These are phyloP conservation scores for Poeciliopsis occidentalis DNA, from an alignment of 2,113 vertebrate species.

Conservation along the genomic window DNA sequence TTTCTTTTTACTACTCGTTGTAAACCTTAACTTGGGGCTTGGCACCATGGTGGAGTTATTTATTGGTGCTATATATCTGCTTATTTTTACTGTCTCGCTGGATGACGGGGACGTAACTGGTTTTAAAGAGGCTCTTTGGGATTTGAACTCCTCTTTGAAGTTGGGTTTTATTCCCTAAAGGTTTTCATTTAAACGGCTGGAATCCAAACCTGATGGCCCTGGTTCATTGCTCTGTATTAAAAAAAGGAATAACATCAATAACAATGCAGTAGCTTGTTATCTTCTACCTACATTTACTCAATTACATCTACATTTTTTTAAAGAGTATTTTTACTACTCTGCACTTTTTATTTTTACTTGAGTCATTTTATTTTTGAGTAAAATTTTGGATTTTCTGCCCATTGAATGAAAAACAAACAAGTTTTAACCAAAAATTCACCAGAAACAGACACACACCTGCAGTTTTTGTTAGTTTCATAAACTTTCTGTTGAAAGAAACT, in stretches of 20 bases:
- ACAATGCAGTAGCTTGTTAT: neutral
- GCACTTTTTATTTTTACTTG: no score
- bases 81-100: constrained; percentile 84
- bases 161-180: constrained; percentile 87
- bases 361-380: no score
- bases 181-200: constrained; percentile 87
- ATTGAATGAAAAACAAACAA: no score
- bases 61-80: constrained; percentile 84
- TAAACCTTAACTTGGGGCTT: constrained; percentile 57
- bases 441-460: no score
- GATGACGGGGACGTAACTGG: constrained; percentile 76
- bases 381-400: no score
- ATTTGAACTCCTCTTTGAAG: constrained; percentile 73
- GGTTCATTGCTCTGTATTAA: constrained; percentile 19
- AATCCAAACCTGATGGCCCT: constrained; percentile 80
- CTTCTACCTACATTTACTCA: no score
- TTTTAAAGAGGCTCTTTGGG: constrained; percentile 82
- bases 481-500: no score
- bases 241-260: neutral
- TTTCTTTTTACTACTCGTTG: constrained; percentile 65
- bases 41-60: constrained; percentile 87
- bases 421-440: no score
- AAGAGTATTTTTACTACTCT: no score
- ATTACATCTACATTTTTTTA: no score
- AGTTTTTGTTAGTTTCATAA: no score